Percentiles rank a stretch among this genome's conserved stretches.
Conservation (phyloP, 1,140 invertebrate species). For the Drosophila pseudoananassae region DNA sequence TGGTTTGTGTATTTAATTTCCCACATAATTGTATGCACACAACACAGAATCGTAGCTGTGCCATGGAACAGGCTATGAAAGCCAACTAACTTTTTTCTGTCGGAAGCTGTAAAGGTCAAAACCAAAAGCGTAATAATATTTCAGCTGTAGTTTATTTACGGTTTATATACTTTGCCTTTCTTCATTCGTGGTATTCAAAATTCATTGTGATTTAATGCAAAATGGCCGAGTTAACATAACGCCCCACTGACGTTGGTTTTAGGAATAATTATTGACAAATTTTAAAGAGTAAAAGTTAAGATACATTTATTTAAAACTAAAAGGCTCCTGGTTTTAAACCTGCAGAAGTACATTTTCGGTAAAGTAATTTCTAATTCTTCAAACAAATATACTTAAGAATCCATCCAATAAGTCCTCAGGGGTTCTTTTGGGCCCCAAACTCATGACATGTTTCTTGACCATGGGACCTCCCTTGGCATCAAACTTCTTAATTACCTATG, state of each 20-base stretch:
- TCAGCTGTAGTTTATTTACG: slow-evolving; percentile 38
- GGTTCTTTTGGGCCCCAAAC: too few species aligned
- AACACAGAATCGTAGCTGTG: slow-evolving; percentile 19
- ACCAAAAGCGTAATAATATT: slow-evolving; percentile 30
- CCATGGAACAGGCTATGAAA: slow-evolving; percentile 66
- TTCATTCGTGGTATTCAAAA: slow-evolving; percentile 10
- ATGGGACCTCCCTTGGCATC: too few species aligned
- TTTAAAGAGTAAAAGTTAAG: not conserved
- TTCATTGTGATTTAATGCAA: slow-evolving; percentile 16
- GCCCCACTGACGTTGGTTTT: slow-evolving; percentile 2
- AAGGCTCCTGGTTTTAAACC: too few species aligned
- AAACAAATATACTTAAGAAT: too few species aligned
- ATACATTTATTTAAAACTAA: not conserved
- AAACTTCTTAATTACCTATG: too few species aligned
- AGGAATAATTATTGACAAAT: not conserved
- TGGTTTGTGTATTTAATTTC: slow-evolving; percentile 76
- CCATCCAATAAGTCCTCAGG: too few species aligned
- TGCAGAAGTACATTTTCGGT: too few species aligned
- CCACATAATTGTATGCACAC: slow-evolving; percentile 76
- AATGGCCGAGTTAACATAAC: slow-evolving; percentile 26
- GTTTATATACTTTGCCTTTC: not conserved
- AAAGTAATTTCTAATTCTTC: too few species aligned
- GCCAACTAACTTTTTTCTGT: slow-evolving; percentile 59
- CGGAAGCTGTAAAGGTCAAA: slow-evolving; percentile 16
- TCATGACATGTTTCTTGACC: too few species aligned